Evolutionary conservation across 1,140 invertebrate species (phyloP), one percentile per base, ranked within the genome.

Genomic region (Lamellibrachia luymesi): DNA sequence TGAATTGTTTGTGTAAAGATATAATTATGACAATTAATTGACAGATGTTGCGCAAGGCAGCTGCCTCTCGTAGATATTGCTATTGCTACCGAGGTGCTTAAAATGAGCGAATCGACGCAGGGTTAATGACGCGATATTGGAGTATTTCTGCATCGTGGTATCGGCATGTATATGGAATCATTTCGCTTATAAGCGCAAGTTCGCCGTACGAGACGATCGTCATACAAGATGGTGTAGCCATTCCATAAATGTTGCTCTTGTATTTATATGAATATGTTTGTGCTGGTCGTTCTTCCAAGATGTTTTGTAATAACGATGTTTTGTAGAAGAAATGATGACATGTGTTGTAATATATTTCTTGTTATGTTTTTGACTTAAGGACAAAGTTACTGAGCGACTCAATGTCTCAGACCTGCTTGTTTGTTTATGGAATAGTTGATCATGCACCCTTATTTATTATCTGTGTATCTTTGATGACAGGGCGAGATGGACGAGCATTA

Each of bases 21-120:
- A 17, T 80, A 80, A 80, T 80, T 80, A 80, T 80, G 64, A 80
- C 64, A 80, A 80, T 80, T 80, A 80, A 80, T 80, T 80, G 64
- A 80, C 64, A 80, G 64, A 80, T 80, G 64, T 17, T 22, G 64
- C 17, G 52, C 38, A 38, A 38, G 38, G 38, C 38, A 38, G 38
- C 38, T 38, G 38, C 38, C 38, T 38, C 38, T 38, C 38, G 38
- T 38, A 38, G 38, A 56, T 56, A 22, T 80, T 22, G 64, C 25
- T 80, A 17, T 22, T 80, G 64, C 25, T 22, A 80, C 64, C 7
- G 64, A 80, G 64, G 64, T 80, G 64, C 13, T 80, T 80, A 80
- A 80, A 17, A 10, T 80, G 17, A 22, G 2, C 13, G 64, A 80
- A 80, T 80, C 64, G 25, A 80, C 25, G 64, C 64, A 80, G 64